phyloP scores from a whole-genome alignment of 2,113 vertebrate species.

The Pipa parva region DNA sequence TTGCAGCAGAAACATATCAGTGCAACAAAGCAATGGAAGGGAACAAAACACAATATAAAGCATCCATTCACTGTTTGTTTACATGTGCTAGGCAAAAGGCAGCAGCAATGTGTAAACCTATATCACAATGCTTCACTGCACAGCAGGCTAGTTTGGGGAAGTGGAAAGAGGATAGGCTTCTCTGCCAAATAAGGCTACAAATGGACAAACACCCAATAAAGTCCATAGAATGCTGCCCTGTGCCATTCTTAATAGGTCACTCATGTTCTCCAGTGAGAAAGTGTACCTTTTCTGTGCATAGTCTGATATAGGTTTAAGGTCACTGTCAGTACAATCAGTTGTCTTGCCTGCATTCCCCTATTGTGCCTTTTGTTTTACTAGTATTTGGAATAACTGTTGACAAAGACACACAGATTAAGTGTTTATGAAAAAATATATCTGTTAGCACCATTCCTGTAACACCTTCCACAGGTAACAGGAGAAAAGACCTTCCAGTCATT shows the following conservation, averaged over 20 bases:
- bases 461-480: background rate
- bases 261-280: background rate
- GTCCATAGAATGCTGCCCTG: background rate
- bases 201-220: conserved; percentile 8
- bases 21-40: conserved; percentile 35
- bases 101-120: background rate
- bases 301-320: conserved; percentile 6
- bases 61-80: conserved; percentile 4
- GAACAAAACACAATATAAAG: conserved; percentile 1
- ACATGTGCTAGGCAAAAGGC: background rate
- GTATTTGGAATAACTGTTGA: background rate
- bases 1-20: conserved; percentile 40
- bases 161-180: conserved; percentile 3
- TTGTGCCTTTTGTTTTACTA: conserved; percentile 32
- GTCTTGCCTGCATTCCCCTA: conserved; percentile 7
- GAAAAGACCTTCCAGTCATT: background rate
- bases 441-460: conserved; percentile 24
- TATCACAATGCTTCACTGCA: conserved; percentile 10
- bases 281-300: background rate
- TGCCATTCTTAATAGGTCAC: background rate
- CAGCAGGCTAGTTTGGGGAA: background rate
- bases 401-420: background rate
- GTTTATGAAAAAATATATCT: conserved; percentile 6
- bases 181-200: conserved; percentile 9
- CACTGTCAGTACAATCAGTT: conserved; percentile 26